A percentile compares a stretch with the other conserved stretches of the same genome.
Evolutionary conservation across 2,113 vertebrate genomes (phyloP).

Genomic region (Henicopernis longicauda): DNA sequence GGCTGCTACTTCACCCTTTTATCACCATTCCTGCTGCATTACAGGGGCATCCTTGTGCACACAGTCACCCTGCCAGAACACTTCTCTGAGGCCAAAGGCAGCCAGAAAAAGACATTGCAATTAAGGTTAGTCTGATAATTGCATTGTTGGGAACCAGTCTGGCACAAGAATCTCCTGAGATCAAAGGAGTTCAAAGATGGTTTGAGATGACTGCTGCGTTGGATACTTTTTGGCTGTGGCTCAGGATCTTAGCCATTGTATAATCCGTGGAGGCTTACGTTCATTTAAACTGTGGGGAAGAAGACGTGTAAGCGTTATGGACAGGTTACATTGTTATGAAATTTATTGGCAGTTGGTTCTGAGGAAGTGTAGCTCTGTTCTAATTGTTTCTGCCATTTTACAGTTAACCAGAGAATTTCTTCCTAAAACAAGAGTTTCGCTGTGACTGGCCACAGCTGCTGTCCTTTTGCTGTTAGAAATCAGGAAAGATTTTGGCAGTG

Average conservation of each 20-base stretch:
- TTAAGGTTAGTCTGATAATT: constrained; percentile 46
- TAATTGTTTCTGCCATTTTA: background rate
- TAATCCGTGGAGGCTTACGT: background rate
- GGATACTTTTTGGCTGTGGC: background rate
- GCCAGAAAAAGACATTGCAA: constrained; percentile 19
- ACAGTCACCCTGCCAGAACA: background rate
- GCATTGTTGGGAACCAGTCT: constrained; percentile 46
- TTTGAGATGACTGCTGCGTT: background rate
- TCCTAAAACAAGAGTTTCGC: background rate
- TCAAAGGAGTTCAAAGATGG: constrained; percentile 9
- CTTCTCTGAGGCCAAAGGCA: background rate
- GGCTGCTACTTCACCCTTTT: background rate
- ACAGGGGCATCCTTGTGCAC: background rate
- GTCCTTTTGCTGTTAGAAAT: background rate
- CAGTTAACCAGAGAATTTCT: background rate
- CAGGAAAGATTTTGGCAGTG: background rate
- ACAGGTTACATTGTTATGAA: background rate
- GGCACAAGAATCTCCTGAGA: constrained; percentile 24
- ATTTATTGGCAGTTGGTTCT: background rate
- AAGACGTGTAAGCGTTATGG: accelerated
- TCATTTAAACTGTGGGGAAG: background rate
- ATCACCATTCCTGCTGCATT: background rate
- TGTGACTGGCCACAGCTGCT: background rate
- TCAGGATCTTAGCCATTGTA: background rate
- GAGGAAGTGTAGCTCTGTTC: background rate